These are phyloP conservation scores for Nematopogon swammerdamellus DNA, from an alignment of 2,888 invertebrate species.

Conservation along the genomic window DNA sequence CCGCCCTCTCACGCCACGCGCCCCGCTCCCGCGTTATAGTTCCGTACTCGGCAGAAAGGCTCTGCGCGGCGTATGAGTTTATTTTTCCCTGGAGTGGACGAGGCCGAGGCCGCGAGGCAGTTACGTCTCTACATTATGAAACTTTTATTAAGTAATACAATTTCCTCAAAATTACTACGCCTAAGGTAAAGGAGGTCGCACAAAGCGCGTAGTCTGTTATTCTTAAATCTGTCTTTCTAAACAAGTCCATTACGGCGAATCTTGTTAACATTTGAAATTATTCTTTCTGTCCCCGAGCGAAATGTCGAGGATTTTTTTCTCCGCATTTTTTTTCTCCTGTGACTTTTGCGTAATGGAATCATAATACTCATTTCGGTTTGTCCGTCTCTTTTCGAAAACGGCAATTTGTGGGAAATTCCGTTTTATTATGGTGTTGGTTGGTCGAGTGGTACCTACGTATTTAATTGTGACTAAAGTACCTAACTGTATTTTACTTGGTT, in stretches of 20 bases:
- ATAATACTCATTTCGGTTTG: conserved; percentile 34
- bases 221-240: conserved; percentile 51
- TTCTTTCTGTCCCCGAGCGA: conserved; percentile 44
- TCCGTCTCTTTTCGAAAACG: neutral
- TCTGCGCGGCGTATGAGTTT: too few species aligned
- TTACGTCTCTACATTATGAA: conserved; percentile 5
- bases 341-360: conserved; percentile 58
- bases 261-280: conserved; percentile 56
- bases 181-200: conserved; percentile 18
- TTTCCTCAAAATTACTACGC: conserved; percentile 28
- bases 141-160: conserved; percentile 25
- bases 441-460: too few species aligned
- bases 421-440: too few species aligned
- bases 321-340: conserved; percentile 55
- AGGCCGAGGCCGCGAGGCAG: neutral
- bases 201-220: too few species aligned
- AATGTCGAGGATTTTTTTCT: too few species aligned
- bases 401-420: too few species aligned
- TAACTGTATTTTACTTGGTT: too few species aligned
- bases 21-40: too few species aligned
- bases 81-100: too few species aligned
- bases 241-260: conserved; percentile 50
- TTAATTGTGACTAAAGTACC: too few species aligned
- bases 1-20: too few species aligned
- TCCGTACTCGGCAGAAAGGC: too few species aligned